These are phyloP conservation scores for Lasiommata megera DNA, from an alignment of 2,888 invertebrate species.

Conservation along the genomic window DNA sequence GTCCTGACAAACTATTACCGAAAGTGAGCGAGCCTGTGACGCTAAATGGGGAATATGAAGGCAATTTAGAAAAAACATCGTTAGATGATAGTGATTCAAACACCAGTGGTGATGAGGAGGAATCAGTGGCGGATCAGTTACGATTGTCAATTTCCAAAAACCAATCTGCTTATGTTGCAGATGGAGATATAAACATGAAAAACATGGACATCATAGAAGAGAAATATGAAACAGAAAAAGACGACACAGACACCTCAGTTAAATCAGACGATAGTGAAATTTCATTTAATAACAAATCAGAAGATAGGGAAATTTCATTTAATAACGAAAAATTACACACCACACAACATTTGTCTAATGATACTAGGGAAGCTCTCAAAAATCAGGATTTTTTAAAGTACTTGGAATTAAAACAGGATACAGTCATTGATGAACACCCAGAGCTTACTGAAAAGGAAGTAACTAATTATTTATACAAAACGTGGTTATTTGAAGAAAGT, in stretches of 20 bases:
- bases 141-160: conserved; percentile 5
- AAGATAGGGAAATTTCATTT: conserved; percentile 45
- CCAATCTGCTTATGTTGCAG: conserved; percentile 10
- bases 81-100: conserved; percentile 2
- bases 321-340: conserved; percentile 39
- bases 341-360: conserved; percentile 35
- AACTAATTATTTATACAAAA: conserved; percentile 69
- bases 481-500: conserved; percentile 66
- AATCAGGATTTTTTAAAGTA: conserved; percentile 75
- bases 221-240: conserved; percentile 20
- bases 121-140: background rate
- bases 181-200: conserved; percentile 10
- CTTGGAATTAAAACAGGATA: conserved; percentile 70
- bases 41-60: background rate
- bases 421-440: conserved; percentile 75
- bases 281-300: conserved; percentile 41
- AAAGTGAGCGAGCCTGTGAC: background rate
- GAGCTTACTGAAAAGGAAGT: conserved; percentile 72
- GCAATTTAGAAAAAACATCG: background rate
- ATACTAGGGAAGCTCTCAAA: conserved; percentile 40
- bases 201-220: conserved; percentile 17
- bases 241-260: conserved; percentile 38
- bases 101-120: conserved; percentile 11
- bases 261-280: conserved; percentile 46
- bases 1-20: background rate